phyloP scores from a whole-genome alignment of 2,797 vertebrate genomes.

The Fringilla coelebs region DNA sequence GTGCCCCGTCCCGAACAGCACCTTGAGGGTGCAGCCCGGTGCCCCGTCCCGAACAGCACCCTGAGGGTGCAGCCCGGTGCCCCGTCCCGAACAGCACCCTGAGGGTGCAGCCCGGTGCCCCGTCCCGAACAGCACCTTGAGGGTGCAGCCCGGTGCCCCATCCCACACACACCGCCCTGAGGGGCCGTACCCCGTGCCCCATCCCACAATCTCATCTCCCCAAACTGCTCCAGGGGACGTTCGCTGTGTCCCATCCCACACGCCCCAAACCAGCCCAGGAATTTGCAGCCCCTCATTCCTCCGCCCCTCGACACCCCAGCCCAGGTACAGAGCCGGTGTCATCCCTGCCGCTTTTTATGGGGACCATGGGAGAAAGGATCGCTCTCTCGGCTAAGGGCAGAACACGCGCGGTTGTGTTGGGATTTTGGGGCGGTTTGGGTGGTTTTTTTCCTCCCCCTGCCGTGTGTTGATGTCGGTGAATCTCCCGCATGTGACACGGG shows the following conservation, averaged over 20 bases:
- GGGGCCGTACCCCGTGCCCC: not conserved
- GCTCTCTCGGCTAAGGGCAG: accelerated
- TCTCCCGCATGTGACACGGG: not conserved
- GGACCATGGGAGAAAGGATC: not conserved
- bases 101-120: accelerated
- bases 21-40: not conserved
- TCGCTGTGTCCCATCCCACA: not conserved
- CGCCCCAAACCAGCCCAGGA: accelerated
- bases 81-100: accelerated
- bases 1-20: accelerated
- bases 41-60: accelerated
- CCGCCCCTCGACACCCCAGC: not conserved
- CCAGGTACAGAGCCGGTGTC: not conserved
- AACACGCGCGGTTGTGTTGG: accelerated
- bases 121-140: accelerated
- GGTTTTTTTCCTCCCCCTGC: accelerated
- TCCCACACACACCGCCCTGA: not conserved
- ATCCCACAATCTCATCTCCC: not conserved
- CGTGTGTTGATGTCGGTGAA: not conserved
- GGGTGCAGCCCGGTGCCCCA: accelerated
- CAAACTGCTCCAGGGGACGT: not conserved
- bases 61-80: not conserved
- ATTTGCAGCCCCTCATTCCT: accelerated
- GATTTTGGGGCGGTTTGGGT: not conserved
- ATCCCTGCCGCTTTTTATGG: not conserved